Percentiles rank a stretch among this genome's conserved stretches.
Conservation (phyloP, 2,797 vertebrate species). For the Acipenser transmontanus region DNA sequence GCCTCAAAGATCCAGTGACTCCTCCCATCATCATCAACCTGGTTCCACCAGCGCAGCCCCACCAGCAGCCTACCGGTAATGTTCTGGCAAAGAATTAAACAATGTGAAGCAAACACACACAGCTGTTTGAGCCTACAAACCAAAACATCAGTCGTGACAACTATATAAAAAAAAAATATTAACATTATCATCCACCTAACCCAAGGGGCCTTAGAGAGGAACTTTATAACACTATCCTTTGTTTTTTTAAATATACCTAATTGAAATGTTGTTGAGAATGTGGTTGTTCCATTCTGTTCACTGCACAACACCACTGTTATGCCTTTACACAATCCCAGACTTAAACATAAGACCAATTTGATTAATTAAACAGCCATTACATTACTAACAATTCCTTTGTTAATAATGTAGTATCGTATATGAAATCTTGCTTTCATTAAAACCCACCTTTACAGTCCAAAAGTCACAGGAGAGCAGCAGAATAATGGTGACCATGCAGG, state of each 20-base stretch:
- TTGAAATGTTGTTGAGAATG: too few relatives aligned
- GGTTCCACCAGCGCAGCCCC: constrained; percentile 94
- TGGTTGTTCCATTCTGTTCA: too few relatives aligned
- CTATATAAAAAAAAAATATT: too few relatives aligned
- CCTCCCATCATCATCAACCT: constrained; percentile 88
- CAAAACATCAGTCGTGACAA: too few relatives aligned
- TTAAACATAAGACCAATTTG: not conserved
- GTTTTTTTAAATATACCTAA: too few relatives aligned
- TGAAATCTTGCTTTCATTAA: not conserved
- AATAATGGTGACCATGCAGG: constrained; percentile 89
- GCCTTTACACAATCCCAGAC: not conserved
- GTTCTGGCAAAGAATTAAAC: constrained; percentile 57
- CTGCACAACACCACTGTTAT: too few relatives aligned
- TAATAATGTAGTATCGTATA: not conserved
- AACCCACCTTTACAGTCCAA: constrained; percentile 87
- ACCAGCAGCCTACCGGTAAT: constrained; percentile 89
- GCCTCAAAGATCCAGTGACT: constrained; percentile 93
- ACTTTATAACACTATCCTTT: too few relatives aligned
- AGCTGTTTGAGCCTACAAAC: not conserved
- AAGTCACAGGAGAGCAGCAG: constrained; percentile 92
- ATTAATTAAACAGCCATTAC: not conserved
- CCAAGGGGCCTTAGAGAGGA: too few relatives aligned
- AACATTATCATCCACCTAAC: too few relatives aligned
- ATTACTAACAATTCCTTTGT: not conserved
- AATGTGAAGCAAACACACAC: not conserved